phyloP scores from a whole-genome alignment of 2,888 invertebrate genomes.

The Andrena dorsata region DNA sequence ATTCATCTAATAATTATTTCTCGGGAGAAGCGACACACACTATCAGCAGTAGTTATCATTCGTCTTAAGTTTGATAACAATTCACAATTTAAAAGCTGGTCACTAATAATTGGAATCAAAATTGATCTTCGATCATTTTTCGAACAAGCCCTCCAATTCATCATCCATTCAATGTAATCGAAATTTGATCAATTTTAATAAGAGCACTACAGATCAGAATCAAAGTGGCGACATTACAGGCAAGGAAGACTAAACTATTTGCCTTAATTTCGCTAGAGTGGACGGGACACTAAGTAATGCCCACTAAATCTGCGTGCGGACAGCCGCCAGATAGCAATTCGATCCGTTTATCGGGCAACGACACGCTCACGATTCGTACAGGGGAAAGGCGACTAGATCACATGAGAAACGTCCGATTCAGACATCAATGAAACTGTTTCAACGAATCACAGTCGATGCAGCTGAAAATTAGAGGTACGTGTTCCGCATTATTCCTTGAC shows the following conservation, averaged over 20 bases:
- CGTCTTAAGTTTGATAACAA: background rate
- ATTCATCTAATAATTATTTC: conserved; percentile 5
- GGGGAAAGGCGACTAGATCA: background rate
- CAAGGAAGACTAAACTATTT: background rate
- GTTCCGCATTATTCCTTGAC: conserved; percentile 28
- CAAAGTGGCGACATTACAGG: background rate
- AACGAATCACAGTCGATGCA: conserved; percentile 4
- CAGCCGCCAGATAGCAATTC: conserved; percentile 26
- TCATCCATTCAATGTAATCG: no score
- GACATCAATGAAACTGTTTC: conserved; percentile 29
- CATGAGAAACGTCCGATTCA: conserved; percentile 12
- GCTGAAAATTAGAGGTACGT: conserved; percentile 31
- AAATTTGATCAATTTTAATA: no score
- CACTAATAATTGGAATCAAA: no score
- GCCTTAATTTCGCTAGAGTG: background rate
- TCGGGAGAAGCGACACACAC: background rate
- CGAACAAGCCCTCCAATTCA: background rate
- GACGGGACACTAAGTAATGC: conserved; percentile 21
- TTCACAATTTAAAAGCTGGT: background rate
- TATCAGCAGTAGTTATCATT: background rate
- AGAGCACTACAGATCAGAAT: no score
- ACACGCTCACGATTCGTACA: background rate
- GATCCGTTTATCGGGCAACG: conserved; percentile 34
- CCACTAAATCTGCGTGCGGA: conserved; percentile 45
- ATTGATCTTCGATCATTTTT: no score